These are phyloP conservation scores for Apus apus DNA, from an alignment of 2,113 vertebrate species.

Conservation along the genomic window DNA sequence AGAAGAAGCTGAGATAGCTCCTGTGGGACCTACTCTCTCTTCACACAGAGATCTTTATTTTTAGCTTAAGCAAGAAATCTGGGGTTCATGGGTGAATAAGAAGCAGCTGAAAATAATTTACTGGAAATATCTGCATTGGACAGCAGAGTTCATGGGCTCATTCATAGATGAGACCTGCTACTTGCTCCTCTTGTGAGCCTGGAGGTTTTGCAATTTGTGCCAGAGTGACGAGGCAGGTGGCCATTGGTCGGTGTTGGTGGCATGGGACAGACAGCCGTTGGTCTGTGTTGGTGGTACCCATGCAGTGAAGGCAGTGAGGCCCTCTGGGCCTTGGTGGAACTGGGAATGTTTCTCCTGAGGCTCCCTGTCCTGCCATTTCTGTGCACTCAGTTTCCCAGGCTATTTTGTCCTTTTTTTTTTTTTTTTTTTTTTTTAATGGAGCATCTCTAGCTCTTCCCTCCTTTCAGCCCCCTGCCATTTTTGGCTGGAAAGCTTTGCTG, in stretches of 20 bases:
- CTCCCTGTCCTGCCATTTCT: not conserved
- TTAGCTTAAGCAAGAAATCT: not conserved
- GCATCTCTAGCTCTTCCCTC: not conserved
- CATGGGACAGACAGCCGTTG: not conserved
- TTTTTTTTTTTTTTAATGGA: not conserved
- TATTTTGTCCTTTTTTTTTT: rapidly evolving
- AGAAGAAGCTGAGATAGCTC: not conserved
- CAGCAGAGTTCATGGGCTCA: not conserved
- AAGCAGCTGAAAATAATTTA: not conserved
- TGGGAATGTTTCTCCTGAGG: not conserved
- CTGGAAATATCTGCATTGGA: not conserved
- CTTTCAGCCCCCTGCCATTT: not conserved
- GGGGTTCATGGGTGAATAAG: not conserved
- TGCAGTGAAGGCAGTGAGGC: not conserved
- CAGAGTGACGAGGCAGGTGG: rapidly evolving
- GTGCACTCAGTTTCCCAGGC: not conserved
- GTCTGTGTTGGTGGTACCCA: not conserved
- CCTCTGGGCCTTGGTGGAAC: rapidly evolving
- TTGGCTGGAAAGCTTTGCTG: not conserved
- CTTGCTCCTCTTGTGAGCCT: not conserved
- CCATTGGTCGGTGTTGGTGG: not conserved
- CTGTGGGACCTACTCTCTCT: not conserved
- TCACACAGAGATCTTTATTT: not conserved
- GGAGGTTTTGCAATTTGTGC: not conserved
- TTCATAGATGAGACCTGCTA: not conserved